These are phyloP conservation scores for Spilogale gracilis DNA, from an alignment of 2,113 vertebrate species.

Conservation along the genomic window DNA sequence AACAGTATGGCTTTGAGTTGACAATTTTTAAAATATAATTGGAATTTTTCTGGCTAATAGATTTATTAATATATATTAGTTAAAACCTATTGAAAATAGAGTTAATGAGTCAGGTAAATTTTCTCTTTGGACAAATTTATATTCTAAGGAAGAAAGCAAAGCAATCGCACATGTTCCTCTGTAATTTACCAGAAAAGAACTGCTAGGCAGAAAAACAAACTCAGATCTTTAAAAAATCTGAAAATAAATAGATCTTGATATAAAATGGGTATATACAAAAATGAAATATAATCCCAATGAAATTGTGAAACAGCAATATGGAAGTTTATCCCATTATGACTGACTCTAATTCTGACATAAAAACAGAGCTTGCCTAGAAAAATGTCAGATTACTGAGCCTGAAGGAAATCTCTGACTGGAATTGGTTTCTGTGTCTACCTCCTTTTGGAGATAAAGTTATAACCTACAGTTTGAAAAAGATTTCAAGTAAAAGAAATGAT, in stretches of 20 bases:
- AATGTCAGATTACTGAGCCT: not conserved
- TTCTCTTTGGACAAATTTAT: not conserved
- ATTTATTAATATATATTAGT: not conserved
- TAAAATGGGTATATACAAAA: not conserved
- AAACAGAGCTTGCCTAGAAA: not conserved
- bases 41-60: not conserved
- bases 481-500: not conserved
- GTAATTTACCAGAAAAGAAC: not conserved
- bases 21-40: not conserved
- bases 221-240: not conserved
- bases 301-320: not conserved
- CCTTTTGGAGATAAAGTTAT: not conserved
- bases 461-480: not conserved
- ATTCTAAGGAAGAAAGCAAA: slow-evolving; percentile 6
- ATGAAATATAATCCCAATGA: not conserved
- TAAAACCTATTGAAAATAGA: slow-evolving; percentile 3
- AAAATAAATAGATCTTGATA: not conserved
- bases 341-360: not conserved
- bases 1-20: not conserved
- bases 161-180: not conserved
- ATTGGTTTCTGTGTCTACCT: not conserved
- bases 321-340: not conserved
- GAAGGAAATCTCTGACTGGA: not conserved
- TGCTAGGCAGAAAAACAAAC: not conserved
- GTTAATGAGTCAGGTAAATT: not conserved